Evolutionary conservation across 2,888 invertebrate genomes (phyloP).

Genomic region (Andrena flavipes): DNA sequence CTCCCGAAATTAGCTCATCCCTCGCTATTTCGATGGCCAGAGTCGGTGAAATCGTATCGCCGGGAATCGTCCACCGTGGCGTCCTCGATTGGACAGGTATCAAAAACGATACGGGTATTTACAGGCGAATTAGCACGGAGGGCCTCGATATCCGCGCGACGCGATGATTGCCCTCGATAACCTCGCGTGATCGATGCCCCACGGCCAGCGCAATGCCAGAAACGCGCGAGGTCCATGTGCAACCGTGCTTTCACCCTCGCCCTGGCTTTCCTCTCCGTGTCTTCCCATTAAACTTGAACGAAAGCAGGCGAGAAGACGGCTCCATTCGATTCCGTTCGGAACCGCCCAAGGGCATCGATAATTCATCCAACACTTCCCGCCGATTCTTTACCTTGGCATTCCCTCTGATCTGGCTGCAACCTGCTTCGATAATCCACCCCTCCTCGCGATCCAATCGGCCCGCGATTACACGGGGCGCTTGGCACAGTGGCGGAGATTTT

Average conservation of each 20-base stretch:
- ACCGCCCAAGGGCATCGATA: slow-evolving; percentile 58
- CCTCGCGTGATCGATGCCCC: slow-evolving; percentile 26
- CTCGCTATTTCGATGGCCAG: neutral
- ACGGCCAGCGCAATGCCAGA: neutral
- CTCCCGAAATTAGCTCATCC: neutral
- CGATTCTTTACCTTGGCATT: slow-evolving; percentile 54
- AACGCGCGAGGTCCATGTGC: neutral
- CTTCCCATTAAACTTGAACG: slow-evolving; percentile 16
- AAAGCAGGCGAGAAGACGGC: neutral
- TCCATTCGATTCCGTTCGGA: neutral
- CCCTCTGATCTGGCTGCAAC: slow-evolving; percentile 37
- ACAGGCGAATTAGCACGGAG: slow-evolving; percentile 32
- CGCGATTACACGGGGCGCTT: slow-evolving; percentile 35
- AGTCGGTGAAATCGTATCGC: neutral
- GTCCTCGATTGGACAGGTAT: slow-evolving; percentile 27
- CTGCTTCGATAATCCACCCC: slow-evolving; percentile 40
- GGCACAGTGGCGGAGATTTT: neutral
- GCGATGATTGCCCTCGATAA: slow-evolving; percentile 49
- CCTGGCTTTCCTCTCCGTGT: neutral
- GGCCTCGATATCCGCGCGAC: slow-evolving; percentile 3
- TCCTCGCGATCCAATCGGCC: slow-evolving; percentile 42
- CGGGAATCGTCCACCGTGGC: neutral
- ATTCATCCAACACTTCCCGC: slow-evolving; percentile 55
- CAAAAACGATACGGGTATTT: slow-evolving; percentile 44
- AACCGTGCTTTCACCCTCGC: neutral